phyloP scores from a whole-genome alignment of 2,888 invertebrate species.

The Acleris cristana region DNA sequence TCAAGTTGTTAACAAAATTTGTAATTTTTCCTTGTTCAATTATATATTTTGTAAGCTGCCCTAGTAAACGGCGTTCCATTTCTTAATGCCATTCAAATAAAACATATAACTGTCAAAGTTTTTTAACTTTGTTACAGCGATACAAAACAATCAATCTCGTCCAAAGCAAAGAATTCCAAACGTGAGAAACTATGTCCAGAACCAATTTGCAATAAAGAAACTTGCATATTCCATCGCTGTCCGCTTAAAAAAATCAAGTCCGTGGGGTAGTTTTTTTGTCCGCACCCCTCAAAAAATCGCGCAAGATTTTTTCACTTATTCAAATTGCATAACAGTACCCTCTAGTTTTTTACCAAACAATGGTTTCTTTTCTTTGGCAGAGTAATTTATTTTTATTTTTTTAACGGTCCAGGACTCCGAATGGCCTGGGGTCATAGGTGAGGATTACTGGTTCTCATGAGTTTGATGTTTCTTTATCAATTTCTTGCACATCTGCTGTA shows the following conservation, averaged over 20 bases:
- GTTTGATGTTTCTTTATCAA: conserved; percentile 65
- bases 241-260: conserved; percentile 72
- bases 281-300: conserved; percentile 70
- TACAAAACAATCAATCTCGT: conserved; percentile 20
- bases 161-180: conserved; percentile 42
- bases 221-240: conserved; percentile 67
- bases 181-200: conserved; percentile 77
- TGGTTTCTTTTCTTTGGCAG: conserved; percentile 65
- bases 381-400: conserved; percentile 71
- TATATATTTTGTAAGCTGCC: no score
- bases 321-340: conserved; percentile 75
- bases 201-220: conserved; percentile 67
- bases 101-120: not conserved
- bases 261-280: conserved; percentile 65
- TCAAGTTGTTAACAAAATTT: no score
- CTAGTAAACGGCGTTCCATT: no score
- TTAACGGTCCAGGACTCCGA: conserved; percentile 66
- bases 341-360: conserved; percentile 77
- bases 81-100: not conserved
- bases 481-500: conserved; percentile 67
- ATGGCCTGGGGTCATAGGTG: conserved; percentile 81
- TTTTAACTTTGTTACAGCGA: conserved; percentile 8
- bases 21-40: no score
- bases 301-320: conserved; percentile 62
- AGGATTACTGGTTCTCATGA: conserved; percentile 74